Base-by-base conservation (phyloP, 2,888 invertebrate genomes). In the Gastrophysa polygoni region DNA sequence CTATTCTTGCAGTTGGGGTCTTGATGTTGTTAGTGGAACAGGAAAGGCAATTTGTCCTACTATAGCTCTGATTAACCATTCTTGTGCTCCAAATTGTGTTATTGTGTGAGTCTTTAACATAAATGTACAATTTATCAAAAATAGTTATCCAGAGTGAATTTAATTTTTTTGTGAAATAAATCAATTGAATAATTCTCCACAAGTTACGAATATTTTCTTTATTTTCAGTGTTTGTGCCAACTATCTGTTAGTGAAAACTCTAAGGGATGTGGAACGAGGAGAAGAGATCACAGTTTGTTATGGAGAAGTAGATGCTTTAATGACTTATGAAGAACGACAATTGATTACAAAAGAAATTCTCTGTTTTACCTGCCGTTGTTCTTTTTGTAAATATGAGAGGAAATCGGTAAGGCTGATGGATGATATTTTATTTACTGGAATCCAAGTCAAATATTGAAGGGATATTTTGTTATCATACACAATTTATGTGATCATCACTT, bases 261-360 rank as follows among this genome's bases (percentile, higher is more conserved):
- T 70, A 2, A 67, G 52, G 55, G 54, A 61, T 1, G 74, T 75
- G 51, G 54, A 48, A 57, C 11, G 55, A 47, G 68, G 67, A 8
- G 71, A 75, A 57, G 73, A 73, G 59, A 70, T 75, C 17, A 73
- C 73, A 1, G 55, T 75, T 29, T 64, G 69, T 24, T 74, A 74
- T 54, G 48, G 46, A 0, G 72, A 72, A 68, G 60, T 73, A 7
- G 63, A 63, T 59, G 59, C 67, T 17, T 63, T 68, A 29, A 59
- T 68, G 6, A 24, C 51, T 18, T 10, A 66, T 7, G 18, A 52
- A 6, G 67, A 72, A 21, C 50, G 73, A 24, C 62, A 61, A 28
- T 7, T 69, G 10, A 59, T 73, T 29, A 66, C 69, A 20, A 21
- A 61, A 57, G 57, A 69, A 48, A 46, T 67, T n/a, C 68, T 70